A percentile compares a stretch with the other conserved stretches of the same genome.
These are phyloP conservation scores for Agrotis segetum DNA, from an alignment of 2,888 invertebrate species.

Conservation along the genomic window DNA sequence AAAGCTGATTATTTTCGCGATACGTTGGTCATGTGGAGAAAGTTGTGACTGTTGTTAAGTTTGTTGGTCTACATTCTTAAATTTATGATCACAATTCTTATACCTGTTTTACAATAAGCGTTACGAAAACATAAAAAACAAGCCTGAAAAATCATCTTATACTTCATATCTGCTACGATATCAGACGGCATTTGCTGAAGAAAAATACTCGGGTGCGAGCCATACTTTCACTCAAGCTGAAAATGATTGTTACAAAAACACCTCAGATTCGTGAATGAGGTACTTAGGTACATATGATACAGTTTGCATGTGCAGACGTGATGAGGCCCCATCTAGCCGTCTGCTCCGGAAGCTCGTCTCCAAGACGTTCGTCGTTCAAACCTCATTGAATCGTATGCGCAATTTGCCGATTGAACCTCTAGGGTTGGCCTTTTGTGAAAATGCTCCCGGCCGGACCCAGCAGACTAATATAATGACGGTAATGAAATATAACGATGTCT, in stretches of 20 bases:
- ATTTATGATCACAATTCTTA: too few relatives aligned
- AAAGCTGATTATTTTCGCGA: too few relatives aligned
- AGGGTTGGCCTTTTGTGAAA: slow-evolving; percentile 72
- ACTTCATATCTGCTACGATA: slow-evolving; percentile 24
- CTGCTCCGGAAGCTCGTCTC: slow-evolving; percentile 74
- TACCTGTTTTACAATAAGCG: too few relatives aligned
- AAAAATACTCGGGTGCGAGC: slow-evolving; percentile 31
- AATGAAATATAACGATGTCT: slow-evolving; percentile 78
- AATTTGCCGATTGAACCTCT: slow-evolving; percentile 77
- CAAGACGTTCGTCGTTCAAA: slow-evolving; percentile 72
- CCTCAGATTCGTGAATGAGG: slow-evolving; percentile 54
- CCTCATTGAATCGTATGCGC: slow-evolving; percentile 82
- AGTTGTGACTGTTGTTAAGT: too few relatives aligned
- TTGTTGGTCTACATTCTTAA: too few relatives aligned
- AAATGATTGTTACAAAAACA: slow-evolving; percentile 62
- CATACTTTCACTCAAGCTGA: slow-evolving; percentile 47
- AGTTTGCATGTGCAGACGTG: slow-evolving; percentile 63
- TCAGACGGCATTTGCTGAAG: slow-evolving; percentile 35
- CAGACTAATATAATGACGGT: slow-evolving; percentile 75
- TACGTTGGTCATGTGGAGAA: too few relatives aligned
- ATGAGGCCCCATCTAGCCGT: slow-evolving; percentile 67
- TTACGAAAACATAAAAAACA: slow-evolving; percentile 22
- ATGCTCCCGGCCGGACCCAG: slow-evolving; percentile 65
- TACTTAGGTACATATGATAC: slow-evolving; percentile 56
- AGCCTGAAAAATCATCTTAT: slow-evolving; percentile 30